Base-by-base conservation (phyloP, 2,113 vertebrate genomes). In the Prolemur simus region DNA sequence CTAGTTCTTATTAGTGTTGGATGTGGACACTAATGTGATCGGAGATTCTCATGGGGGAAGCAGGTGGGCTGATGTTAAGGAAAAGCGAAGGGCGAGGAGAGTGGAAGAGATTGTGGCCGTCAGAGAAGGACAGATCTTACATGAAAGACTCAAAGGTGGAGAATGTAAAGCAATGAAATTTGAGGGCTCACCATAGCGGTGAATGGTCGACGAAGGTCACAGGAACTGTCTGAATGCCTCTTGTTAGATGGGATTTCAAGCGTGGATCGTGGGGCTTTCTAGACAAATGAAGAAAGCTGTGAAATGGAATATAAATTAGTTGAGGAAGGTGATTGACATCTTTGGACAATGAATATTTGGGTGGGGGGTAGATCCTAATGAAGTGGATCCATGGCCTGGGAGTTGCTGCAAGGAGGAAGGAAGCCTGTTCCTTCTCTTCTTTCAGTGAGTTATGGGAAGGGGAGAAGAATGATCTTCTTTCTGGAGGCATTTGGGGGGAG, bases 221-320 rank as follows among this genome's bases (percentile, higher is more conserved):
- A 20, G 20, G 54, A 17, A 25, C 58, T 8, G 17, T 6, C 11
- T 32, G 27, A 47, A 12, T 64, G 14, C 3, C 18, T 47, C 1
- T 0, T 49, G n/a, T 12, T 17, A 6, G 34, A 23, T n/a, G 37
- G 45, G 11, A 9, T 20, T 1, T 17, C 68, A n/a, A n/a, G 45
- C 9, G 0, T 21, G 42, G 87, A 52, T 14, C 42, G 4, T 3
- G 39, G 5, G 15, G n/a, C 69, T 84, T 37, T 78, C 25, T 21
- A 39, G 80, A 58, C 54, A 13, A 3, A 56, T 11, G 54, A 20
- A 66, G 27, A 45, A 3, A 20, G 8, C 32, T 39, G 20, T 20
- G 60, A 37, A 69, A 25, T 32, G 10, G 52, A 14, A 4, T 3
- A 1, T 25, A 45, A 15, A 4, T 37, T 60, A 32, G n/a, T 25